Conservation (phyloP, 2,888 invertebrate species). For the Conchocele bisecta region DNA sequence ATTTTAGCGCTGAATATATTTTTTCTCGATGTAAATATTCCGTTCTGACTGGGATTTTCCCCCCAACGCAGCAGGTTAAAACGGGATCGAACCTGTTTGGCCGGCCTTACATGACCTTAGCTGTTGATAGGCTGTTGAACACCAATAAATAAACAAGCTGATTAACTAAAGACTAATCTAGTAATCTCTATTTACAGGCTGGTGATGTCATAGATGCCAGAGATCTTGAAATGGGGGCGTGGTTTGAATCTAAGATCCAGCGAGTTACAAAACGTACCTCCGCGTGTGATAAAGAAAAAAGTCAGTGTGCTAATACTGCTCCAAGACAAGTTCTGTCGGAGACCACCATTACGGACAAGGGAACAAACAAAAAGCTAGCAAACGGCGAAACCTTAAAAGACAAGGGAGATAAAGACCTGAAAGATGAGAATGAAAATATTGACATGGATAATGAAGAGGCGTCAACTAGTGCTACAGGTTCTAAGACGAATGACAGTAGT, state of each 20-base stretch:
- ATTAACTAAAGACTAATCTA: no score
- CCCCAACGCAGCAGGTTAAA: no score
- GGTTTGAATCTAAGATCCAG: conserved; percentile 87
- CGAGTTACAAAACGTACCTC: conserved; percentile 57
- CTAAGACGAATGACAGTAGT: conserved; percentile 30
- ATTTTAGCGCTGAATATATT: no score
- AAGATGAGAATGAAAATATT: conserved; percentile 54
- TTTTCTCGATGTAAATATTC: no score
- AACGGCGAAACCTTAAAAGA: neutral
- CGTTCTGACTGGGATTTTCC: no score
- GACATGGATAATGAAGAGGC: no score
- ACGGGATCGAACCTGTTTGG: no score
- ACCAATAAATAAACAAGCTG: no score
- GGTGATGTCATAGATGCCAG: conserved; percentile 88
- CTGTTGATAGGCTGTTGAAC: no score
- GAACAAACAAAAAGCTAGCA: neutral
- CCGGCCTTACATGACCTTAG: no score
- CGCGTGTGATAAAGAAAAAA: conserved; percentile 21
- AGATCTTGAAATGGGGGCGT: conserved; percentile 87
- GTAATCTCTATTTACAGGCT: conserved; percentile 73
- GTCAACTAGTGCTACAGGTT: conserved; percentile 8
- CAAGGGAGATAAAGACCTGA: conserved; percentile 11
- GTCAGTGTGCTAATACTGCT: conserved; percentile 16
- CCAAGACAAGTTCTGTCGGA: conserved; percentile 50
- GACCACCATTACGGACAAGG: neutral